Conservation (phyloP, 2,113 vertebrate genomes). For the Zosterops hypoxanthus region DNA sequence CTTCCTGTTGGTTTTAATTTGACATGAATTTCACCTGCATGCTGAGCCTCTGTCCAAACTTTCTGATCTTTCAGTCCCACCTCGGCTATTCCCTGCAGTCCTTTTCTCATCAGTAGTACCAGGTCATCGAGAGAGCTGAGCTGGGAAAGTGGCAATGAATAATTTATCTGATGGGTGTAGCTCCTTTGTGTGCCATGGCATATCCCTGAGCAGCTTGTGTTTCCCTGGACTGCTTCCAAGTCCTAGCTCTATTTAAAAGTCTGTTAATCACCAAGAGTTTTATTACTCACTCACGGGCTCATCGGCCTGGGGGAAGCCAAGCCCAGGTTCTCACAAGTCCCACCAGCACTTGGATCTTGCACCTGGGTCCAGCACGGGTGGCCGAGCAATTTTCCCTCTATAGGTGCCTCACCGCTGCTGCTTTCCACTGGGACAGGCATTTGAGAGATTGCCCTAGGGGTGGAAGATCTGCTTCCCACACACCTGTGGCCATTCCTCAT, state of each 20-base stretch:
- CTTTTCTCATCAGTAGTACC: background rate
- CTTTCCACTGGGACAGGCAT: background rate
- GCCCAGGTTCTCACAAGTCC: background rate
- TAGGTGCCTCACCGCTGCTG: accelerated
- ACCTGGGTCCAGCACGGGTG: accelerated
- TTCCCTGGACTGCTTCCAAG: constrained; percentile 18
- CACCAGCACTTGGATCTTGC: background rate
- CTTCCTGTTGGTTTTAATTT: background rate
- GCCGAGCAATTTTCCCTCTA: accelerated
- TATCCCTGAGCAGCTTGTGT: background rate
- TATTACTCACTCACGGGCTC: background rate
- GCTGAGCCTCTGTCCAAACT: background rate
- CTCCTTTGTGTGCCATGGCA: background rate
- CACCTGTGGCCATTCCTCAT: background rate
- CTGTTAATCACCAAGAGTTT: background rate
- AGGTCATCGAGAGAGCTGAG: background rate
- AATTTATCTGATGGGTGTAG: background rate
- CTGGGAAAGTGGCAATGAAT: background rate
- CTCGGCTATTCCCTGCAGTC: background rate
- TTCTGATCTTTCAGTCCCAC: background rate
- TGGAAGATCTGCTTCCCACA: background rate
- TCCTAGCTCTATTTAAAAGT: background rate
- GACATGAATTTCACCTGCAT: background rate
- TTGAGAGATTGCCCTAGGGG: background rate
- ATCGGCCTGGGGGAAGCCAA: background rate